Evolutionary conservation across 2,888 invertebrate genomes (phyloP).

Genomic region (Archips crataeganus): DNA sequence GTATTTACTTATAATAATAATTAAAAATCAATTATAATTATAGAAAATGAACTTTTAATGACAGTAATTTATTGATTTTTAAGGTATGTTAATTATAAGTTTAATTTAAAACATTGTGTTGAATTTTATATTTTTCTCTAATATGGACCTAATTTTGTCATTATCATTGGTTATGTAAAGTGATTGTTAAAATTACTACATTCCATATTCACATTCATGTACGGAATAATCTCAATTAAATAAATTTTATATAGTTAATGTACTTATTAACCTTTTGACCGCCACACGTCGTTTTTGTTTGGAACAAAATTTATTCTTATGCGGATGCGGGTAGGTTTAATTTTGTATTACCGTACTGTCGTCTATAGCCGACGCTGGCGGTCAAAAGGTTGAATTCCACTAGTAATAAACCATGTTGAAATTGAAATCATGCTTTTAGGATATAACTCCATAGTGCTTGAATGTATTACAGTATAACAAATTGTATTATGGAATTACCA

Average conservation of each 20-base stretch:
- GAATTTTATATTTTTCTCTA: slow-evolving; percentile 17
- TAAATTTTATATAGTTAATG: slow-evolving; percentile 27
- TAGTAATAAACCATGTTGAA: slow-evolving; percentile 27
- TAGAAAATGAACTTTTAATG: slow-evolving; percentile 16
- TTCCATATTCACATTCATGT: slow-evolving; percentile 65
- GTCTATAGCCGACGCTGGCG: too few relatives aligned
- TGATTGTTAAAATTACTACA: slow-evolving; percentile 53
- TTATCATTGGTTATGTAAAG: slow-evolving; percentile 46
- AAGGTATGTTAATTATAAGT: slow-evolving; percentile 20
- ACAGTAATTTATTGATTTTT: slow-evolving; percentile 24
- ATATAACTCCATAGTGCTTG: slow-evolving; percentile 56
- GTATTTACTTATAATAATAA: slow-evolving; percentile 13
- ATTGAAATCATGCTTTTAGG: slow-evolving; percentile 52
- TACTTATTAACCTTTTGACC: too few relatives aligned
- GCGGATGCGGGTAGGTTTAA: too few relatives aligned
- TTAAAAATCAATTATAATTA: slow-evolving; percentile 20
- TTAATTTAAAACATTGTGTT: slow-evolving; percentile 25
- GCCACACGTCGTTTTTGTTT: too few relatives aligned
- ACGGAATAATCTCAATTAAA: slow-evolving; percentile 45
- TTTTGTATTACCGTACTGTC: too few relatives aligned
- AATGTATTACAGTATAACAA: slow-evolving; percentile 44
- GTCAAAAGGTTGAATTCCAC: too few relatives aligned
- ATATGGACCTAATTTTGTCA: slow-evolving; percentile 42
- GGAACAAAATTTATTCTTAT: too few relatives aligned
- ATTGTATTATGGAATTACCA: slow-evolving; percentile 34